Evolutionary conservation across 2,797 vertebrate genomes (phyloP), one percentile per base, ranked within the genome.

Genomic region (Mionectes olivaceus): DNA sequence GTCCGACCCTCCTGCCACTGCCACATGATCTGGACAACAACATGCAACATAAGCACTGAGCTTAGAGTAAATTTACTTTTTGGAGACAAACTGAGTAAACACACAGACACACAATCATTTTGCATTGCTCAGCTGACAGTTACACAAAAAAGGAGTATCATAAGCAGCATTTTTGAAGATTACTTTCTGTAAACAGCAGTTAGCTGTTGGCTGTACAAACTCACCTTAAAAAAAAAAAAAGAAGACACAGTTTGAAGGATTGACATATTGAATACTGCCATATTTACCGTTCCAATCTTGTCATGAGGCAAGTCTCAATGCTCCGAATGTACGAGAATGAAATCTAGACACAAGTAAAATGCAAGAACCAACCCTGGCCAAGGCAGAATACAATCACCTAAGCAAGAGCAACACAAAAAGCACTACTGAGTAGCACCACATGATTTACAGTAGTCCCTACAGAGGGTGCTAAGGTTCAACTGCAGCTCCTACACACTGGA

Each of bases 11-110:
- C 23, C 47, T 33, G 32, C 55, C 79, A 57, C 52, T 57, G n/a
- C 28, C 49, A 28, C 3, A 5, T 1, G 7, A 85, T 41, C 52
- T 41, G 63, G 49, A 91, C 52, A 77, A 35, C 23, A 87, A 57
- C 4, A 14, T 83, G 32, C 64, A 93, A 79, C 8, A 68, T 39
- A 69, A 77, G 79, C 84, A 81, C 37, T 37, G 21, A 85, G 82
- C 82, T 87, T 71, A 74, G 49, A 67, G 41, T 17, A 60, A 37
- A 85, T 91, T 93, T 92, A 81, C 71, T 74, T 83, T 85, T 35
- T 78, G 64, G 89, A 92, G 91, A 92, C 84, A 83, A 89, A 80
- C 30, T 68, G 75, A 43, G 8, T 89, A 95, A 96, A 94, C 28
- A 89, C 7, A 75, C 21, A 89, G 21, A 77, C 27, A 49, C 14